These are phyloP conservation scores for Metacarcinus magister DNA, from an alignment of 2,888 invertebrate genomes.

Conservation along the genomic window DNA sequence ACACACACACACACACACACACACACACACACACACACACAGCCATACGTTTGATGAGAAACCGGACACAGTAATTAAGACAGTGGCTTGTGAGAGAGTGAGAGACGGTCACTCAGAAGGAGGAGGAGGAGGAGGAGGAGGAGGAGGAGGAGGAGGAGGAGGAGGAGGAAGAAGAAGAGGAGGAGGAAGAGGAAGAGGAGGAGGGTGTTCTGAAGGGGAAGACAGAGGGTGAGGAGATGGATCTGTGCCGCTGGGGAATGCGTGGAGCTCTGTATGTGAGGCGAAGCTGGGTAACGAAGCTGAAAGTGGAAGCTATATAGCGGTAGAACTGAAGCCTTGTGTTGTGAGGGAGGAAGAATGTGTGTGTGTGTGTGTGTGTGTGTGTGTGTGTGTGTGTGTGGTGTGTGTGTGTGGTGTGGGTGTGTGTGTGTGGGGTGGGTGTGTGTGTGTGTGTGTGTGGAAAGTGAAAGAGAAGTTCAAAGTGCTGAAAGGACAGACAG, in stretches of 20 bases:
- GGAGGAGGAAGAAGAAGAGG: neutral
- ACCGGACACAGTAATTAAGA: neutral
- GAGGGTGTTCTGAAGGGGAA: neutral
- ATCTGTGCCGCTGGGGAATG: too few species aligned
- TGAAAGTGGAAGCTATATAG: neutral
- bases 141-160: slow-evolving; percentile 1
- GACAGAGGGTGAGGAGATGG: neutral
- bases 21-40: neutral
- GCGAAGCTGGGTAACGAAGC: neutral
- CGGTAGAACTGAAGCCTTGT: neutral
- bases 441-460: neutral
- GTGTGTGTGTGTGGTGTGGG: too few species aligned
- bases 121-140: slow-evolving; percentile 28
- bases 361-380: slow-evolving; percentile 39
- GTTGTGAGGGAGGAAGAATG: neutral
- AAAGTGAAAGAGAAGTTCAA: neutral
- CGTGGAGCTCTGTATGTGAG: neutral
- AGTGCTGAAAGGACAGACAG: neutral
- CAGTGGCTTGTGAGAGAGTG: neutral
- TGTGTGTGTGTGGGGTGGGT: too few species aligned
- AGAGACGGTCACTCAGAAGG: neutral
- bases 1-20: neutral
- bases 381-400: too few species aligned
- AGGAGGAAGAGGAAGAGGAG: neutral
- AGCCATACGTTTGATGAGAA: neutral